Conservation (phyloP, 2,797 vertebrate species). For the Sebastes minor region DNA sequence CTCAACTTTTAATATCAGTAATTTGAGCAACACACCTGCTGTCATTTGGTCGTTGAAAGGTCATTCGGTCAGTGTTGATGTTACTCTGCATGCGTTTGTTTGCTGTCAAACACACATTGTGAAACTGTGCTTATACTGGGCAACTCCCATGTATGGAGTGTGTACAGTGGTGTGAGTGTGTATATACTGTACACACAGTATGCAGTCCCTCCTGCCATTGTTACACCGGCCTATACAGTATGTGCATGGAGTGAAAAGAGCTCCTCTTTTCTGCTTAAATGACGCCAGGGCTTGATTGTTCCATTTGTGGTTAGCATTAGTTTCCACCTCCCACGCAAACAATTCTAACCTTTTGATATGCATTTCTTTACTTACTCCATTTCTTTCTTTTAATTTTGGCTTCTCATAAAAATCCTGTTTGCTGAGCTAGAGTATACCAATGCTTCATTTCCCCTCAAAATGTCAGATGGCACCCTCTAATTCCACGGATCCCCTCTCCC, state of each 20-base stretch:
- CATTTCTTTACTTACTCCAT: slow-evolving; percentile 28
- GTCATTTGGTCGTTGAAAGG: slow-evolving; percentile 31
- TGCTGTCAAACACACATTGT: slow-evolving; percentile 66
- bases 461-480: slow-evolving; percentile 61
- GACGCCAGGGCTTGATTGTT: slow-evolving; percentile 6
- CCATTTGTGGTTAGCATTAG: not conserved
- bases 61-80: slow-evolving; percentile 54
- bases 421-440: slow-evolving; percentile 43
- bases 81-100: slow-evolving; percentile 45
- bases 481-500: slow-evolving; percentile 35
- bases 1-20: not conserved
- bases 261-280: not conserved
- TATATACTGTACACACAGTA: slow-evolving; percentile 58
- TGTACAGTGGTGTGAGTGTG: slow-evolving; percentile 44
- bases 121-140: slow-evolving; percentile 41
- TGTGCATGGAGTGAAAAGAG: not conserved
- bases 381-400: slow-evolving; percentile 36
- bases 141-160: slow-evolving; percentile 27
- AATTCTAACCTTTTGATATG: slow-evolving; percentile 47
- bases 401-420: slow-evolving; percentile 60
- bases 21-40: slow-evolving; percentile 13
- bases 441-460: slow-evolving; percentile 52
- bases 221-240: not conserved
- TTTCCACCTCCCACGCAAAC: slow-evolving; percentile 21
- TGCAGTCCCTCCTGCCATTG: not conserved